Conservation (phyloP, 2,888 invertebrate species). For the Thereva nobilitata region DNA sequence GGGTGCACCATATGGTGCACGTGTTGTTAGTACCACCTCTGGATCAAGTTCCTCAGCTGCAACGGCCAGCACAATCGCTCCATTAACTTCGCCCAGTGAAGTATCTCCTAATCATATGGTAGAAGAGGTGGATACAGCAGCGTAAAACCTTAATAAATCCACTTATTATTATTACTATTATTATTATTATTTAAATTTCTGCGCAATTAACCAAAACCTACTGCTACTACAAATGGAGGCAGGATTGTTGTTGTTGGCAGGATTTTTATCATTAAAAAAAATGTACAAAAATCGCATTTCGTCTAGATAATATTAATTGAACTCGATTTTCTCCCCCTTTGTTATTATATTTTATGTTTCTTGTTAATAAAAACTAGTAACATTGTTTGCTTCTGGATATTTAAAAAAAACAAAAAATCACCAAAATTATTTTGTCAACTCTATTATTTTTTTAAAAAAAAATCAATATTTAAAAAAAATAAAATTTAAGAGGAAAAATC, state of each 20-base stretch:
- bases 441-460: too few species aligned
- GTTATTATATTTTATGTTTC: constrained; percentile 28
- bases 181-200: too few species aligned
- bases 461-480: too few species aligned
- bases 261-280: constrained; percentile 15
- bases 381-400: constrained; percentile 23
- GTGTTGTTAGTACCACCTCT: constrained; percentile 22
- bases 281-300: constrained; percentile 34
- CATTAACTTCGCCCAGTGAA: constrained; percentile 49
- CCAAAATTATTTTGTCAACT: too few species aligned
- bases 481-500: too few species aligned
- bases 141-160: constrained; percentile 46
- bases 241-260: constrained; percentile 8
- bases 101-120: constrained; percentile 57
- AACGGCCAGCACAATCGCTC: constrained; percentile 44
- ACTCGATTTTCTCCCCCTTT: constrained; percentile 12
- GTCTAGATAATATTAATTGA: constrained; percentile 23
- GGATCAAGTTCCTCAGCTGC: constrained; percentile 31
- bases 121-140: constrained; percentile 58
- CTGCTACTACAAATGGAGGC: too few species aligned
- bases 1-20: constrained; percentile 65
- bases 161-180: background rate
- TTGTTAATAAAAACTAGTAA: constrained; percentile 28
- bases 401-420: too few species aligned
- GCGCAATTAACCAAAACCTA: too few species aligned